phyloP scores from a whole-genome alignment of 2,113 vertebrate species.

The Agapornis roseicollis region DNA sequence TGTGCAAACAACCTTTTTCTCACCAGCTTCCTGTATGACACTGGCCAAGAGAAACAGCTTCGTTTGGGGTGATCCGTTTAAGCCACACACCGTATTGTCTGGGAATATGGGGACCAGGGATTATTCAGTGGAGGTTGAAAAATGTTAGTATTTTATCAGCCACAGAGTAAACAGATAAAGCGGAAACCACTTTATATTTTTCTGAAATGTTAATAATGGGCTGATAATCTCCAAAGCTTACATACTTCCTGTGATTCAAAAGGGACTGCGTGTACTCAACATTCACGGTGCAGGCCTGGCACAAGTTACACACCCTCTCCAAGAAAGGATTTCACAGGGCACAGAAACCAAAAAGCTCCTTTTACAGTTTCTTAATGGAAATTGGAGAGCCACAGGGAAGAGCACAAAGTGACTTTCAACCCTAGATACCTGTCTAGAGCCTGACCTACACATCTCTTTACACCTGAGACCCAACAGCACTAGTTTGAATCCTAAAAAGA shows the following conservation, averaged over 20 bases:
- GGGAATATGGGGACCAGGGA: constrained; percentile 52
- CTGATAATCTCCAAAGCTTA: constrained; percentile 72
- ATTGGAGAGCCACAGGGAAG: not conserved
- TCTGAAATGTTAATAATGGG: constrained; percentile 72
- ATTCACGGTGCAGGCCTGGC: not conserved
- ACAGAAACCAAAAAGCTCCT: not conserved
- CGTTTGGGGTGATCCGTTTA: constrained; percentile 32
- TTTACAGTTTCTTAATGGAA: not conserved
- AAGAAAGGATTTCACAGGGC: not conserved
- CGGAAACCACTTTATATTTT: constrained; percentile 70
- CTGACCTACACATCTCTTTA: not conserved
- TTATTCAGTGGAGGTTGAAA: constrained; percentile 60
- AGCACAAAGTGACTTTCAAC: not conserved
- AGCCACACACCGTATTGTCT: constrained; percentile 56
- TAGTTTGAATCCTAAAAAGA: not conserved
- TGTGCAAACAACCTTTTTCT: constrained; percentile 74
- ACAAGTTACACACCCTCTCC: constrained; percentile 15
- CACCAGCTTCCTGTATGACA: constrained; percentile 71
- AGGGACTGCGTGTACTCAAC: constrained; percentile 20
- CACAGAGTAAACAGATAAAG: constrained; percentile 76
- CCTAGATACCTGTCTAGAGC: not conserved
- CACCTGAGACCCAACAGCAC: not conserved
- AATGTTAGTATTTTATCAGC: constrained; percentile 70
- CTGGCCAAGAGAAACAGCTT: constrained; percentile 72
- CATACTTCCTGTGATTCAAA: constrained; percentile 74